phyloP scores from a whole-genome alignment of 1,140 invertebrate genomes.

The Frieseomelitta varia region DNA sequence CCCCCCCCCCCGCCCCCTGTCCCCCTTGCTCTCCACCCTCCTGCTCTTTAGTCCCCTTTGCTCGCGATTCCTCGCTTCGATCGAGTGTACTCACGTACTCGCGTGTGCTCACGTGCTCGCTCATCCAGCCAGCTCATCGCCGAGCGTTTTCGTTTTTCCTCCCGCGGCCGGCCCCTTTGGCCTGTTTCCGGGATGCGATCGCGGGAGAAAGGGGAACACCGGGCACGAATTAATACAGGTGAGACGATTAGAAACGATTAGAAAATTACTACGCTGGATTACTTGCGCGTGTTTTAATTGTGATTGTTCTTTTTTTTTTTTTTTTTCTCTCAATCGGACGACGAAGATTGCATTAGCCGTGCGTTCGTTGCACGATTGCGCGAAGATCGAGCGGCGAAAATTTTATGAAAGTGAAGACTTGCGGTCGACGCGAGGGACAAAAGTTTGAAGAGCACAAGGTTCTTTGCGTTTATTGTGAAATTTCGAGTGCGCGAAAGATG shows the following conservation, averaged over 20 bases:
- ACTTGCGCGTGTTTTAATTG: too few relatives aligned
- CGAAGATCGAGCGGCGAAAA: too few relatives aligned
- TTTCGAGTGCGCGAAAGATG: too few relatives aligned
- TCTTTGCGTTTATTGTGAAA: too few relatives aligned
- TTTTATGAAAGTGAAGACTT: too few relatives aligned
- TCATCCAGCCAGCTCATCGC: slow-evolving; percentile 37
- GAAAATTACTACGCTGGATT: neutral
- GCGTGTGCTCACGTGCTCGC: slow-evolving; percentile 30
- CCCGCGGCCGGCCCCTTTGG: slow-evolving; percentile 7
- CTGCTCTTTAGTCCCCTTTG: slow-evolving; percentile 35
- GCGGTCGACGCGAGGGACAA: too few relatives aligned
- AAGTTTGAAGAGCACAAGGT: too few relatives aligned
- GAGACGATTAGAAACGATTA: neutral
- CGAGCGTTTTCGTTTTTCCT: slow-evolving; percentile 37
- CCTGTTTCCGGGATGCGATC: neutral
- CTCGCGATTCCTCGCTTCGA: slow-evolving; percentile 36
- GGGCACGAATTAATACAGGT: neutral
- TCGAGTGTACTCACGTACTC: slow-evolving; percentile 16
- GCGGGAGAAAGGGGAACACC: too few relatives aligned
- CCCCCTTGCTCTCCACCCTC: neutral
- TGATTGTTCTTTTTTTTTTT: too few relatives aligned
- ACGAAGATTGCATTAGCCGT: too few relatives aligned
- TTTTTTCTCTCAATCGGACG: too few relatives aligned
- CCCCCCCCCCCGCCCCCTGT: neutral
- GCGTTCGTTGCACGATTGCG: too few relatives aligned